phyloP scores from a whole-genome alignment of 1,140 invertebrate genomes.

The Trichoplusia ni region DNA sequence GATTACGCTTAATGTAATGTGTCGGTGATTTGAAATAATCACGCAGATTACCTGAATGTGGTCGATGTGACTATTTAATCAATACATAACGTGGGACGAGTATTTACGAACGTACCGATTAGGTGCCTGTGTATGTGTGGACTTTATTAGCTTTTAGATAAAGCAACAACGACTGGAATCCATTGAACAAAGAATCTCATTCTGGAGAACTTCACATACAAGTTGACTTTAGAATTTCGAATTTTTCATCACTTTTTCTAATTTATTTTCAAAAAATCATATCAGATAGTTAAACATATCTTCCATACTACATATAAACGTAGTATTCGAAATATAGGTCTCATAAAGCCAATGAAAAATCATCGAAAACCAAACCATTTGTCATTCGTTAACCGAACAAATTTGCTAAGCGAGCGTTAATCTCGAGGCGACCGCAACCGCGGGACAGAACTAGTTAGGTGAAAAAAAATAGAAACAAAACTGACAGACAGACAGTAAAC shows the following conservation, averaged over 20 bases:
- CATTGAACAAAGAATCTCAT: too few relatives aligned
- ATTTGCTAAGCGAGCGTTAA: slow-evolving; percentile 21
- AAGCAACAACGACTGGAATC: too few relatives aligned
- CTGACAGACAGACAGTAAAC: slow-evolving; percentile 61
- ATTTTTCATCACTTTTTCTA: too few relatives aligned
- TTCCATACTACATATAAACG: too few relatives aligned
- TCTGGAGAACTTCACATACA: too few relatives aligned
- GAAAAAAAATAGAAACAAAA: slow-evolving; percentile 49
- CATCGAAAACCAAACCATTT: background rate
- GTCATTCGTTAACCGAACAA: slow-evolving; percentile 23
- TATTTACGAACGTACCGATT: slow-evolving; percentile 24
- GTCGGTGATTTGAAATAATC: slow-evolving; percentile 79
- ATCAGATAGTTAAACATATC: too few relatives aligned
- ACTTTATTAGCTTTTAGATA: slow-evolving; percentile 10
- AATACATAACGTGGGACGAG: slow-evolving; percentile 45
- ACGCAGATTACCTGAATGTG: slow-evolving; percentile 65
- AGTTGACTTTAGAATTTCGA: too few relatives aligned
- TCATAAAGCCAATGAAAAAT: background rate
- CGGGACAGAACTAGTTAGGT: slow-evolving; percentile 45
- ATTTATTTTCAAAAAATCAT: too few relatives aligned
- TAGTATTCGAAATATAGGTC: too few relatives aligned
- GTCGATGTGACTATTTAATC: slow-evolving; percentile 64
- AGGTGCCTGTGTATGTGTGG: slow-evolving; percentile 5
- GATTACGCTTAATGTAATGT: slow-evolving; percentile 78
- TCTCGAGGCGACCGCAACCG: slow-evolving; percentile 2